Percentiles rank a stretch among this genome's conserved stretches.
Evolutionary conservation across 2,797 vertebrate genomes (phyloP).

Genomic region (Corythornis leucogaster): DNA sequence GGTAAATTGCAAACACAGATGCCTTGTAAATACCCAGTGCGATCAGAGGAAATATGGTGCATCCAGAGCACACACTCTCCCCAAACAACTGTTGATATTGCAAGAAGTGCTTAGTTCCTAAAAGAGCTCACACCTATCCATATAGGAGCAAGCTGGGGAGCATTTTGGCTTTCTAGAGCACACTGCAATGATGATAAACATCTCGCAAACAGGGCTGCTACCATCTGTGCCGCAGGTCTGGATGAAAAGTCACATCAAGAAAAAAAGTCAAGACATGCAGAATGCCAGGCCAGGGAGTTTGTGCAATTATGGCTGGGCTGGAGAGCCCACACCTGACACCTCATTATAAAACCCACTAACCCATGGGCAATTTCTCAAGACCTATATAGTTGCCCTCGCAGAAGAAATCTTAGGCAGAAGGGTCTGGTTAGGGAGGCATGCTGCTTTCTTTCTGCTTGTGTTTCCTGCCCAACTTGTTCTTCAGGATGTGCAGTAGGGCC

Average conservation of each 20-base stretch:
- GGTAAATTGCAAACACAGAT: not conserved
- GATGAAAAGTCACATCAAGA: not conserved
- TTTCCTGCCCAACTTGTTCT: fast-evolving
- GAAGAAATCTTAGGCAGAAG: not conserved
- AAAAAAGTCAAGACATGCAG: fast-evolving
- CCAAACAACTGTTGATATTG: not conserved
- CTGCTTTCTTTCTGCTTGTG: not conserved
- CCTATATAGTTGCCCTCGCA: not conserved
- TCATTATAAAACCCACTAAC: not conserved
- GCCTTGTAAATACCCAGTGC: not conserved
- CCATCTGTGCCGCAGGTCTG: not conserved
- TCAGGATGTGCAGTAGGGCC: not conserved
- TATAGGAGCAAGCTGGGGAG: not conserved
- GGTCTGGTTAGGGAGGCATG: not conserved
- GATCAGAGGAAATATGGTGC: not conserved
- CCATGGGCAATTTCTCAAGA: not conserved
- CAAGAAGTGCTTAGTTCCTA: not conserved
- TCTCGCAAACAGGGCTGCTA: not conserved
- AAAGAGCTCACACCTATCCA: fast-evolving
- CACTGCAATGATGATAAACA: fast-evolving
- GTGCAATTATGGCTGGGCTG: not conserved
- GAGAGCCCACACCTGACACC: not conserved
- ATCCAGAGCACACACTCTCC: not conserved
- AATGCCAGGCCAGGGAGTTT: not conserved
- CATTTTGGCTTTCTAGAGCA: not conserved